phyloP scores from a whole-genome alignment of 2,888 invertebrate species.

The Lasioglossum oenotherae region DNA sequence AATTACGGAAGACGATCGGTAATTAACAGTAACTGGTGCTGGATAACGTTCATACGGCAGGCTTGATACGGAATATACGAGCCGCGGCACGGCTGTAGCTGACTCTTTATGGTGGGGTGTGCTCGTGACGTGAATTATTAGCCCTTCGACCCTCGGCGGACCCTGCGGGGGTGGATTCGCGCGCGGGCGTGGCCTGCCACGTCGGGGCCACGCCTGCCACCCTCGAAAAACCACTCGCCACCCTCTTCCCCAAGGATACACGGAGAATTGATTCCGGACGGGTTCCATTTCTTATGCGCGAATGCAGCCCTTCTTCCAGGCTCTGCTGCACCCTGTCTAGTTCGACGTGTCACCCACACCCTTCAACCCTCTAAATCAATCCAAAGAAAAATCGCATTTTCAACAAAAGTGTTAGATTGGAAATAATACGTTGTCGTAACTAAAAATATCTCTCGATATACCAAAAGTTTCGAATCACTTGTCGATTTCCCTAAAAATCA shows the following conservation, averaged over 20 bases:
- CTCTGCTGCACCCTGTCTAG: not conserved
- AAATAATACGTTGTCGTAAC: not conserved
- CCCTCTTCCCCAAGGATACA: conserved; percentile 45
- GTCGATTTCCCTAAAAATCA: too few species aligned
- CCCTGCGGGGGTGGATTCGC: conserved; percentile 56
- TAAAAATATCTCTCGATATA: not conserved
- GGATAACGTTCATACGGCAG: conserved; percentile 71
- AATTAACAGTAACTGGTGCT: conserved; percentile 74
- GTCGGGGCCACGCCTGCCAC: conserved; percentile 72
- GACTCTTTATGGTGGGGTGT: conserved; percentile 83
- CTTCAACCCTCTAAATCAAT: not conserved
- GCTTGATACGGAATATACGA: conserved; percentile 68
- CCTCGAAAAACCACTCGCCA: conserved; percentile 48
- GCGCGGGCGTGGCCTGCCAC: conserved; percentile 79
- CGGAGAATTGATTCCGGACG: conserved; percentile 68
- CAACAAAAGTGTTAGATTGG: not conserved
- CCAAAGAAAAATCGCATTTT: not conserved
- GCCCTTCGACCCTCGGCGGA: conserved; percentile 69
- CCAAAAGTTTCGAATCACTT: not conserved
- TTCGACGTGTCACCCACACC: not conserved
- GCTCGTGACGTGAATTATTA: conserved; percentile 84
- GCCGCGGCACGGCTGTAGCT: conserved; percentile 70
- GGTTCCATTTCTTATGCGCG: conserved; percentile 55
- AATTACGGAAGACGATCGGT: conserved; percentile 75
- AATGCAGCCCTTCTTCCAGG: conserved; percentile 7